Conservation (phyloP, 2,113 vertebrate species). For the Isichthys henryi region DNA sequence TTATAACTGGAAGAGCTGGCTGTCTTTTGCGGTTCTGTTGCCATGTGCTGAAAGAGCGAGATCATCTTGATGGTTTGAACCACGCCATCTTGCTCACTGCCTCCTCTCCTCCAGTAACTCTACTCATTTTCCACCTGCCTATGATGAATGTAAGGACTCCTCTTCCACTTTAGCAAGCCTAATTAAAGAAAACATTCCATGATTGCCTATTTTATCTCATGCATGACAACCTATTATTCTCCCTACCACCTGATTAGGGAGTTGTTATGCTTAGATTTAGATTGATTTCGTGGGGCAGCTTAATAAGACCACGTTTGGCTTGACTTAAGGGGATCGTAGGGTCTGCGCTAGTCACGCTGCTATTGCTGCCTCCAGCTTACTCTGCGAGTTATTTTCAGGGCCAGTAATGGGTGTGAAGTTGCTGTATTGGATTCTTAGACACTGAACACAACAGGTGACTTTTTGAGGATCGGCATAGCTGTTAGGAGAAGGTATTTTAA, state of each 20-base stretch:
- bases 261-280: constrained; percentile 99
- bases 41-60: neutral
- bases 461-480: constrained; percentile 40
- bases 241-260: constrained; percentile 98
- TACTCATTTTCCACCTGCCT: constrained; percentile 97
- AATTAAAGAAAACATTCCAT: constrained; percentile 99
- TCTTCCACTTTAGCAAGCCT: constrained; percentile 91
- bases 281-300: constrained; percentile 97
- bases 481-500: constrained; percentile 30
- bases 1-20: neutral
- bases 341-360: constrained; percentile 44
- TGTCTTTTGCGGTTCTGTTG: neutral
- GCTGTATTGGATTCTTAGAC: constrained; percentile 30
- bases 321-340: constrained; percentile 76
- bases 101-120: constrained; percentile 80
- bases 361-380: neutral
- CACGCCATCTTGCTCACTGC: constrained; percentile 36
- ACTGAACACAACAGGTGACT: constrained; percentile 61
- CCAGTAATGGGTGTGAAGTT: constrained; percentile 22
- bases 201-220: constrained; percentile 99
- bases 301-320: constrained; percentile 95
- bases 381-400: neutral
- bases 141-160: constrained; percentile 98
- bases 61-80: neutral
- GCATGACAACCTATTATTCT: constrained; percentile 99